A percentile compares a stretch with the other conserved stretches of the same genome.
Evolutionary conservation across 2,113 vertebrate genomes (phyloP).

Genomic region (Gallinago paraguaiae): DNA sequence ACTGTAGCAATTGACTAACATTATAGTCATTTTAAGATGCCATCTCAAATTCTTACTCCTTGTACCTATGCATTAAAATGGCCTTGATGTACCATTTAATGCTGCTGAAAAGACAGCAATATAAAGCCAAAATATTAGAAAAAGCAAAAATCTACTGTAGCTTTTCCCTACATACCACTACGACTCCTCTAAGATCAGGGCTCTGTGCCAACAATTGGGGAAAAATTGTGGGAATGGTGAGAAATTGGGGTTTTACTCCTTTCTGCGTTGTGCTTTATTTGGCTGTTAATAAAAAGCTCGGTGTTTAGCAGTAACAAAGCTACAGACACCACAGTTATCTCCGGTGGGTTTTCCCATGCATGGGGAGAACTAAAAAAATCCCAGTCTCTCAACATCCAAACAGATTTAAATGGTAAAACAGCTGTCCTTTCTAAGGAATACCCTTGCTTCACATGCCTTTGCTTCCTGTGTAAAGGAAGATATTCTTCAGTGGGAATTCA

Average conservation of each 20-base stretch:
- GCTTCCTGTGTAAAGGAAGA: neutral
- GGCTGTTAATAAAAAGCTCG: neutral
- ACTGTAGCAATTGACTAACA: neutral
- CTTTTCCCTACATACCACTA: neutral
- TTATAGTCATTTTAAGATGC: neutral
- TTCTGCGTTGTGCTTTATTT: neutral
- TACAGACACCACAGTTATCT: neutral
- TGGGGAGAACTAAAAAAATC: neutral
- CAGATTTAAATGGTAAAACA: constrained; percentile 4
- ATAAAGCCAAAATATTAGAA: neutral
- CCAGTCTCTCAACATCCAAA: neutral
- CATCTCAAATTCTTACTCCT: neutral
- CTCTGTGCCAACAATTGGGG: fast-evolving
- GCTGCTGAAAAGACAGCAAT: neutral
- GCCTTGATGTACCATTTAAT: neutral
- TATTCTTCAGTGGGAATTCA: constrained; percentile 4
- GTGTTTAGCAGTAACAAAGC: neutral
- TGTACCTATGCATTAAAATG: neutral
- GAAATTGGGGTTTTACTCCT: neutral
- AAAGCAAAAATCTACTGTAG: neutral
- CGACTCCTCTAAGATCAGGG: neutral
- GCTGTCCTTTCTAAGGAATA: neutral
- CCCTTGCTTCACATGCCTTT: neutral
- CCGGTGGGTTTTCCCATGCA: neutral
- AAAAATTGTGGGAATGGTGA: neutral